Evolutionary conservation across 2,888 invertebrate species (phyloP).

Genomic region (Pegoplata infirma): DNA sequence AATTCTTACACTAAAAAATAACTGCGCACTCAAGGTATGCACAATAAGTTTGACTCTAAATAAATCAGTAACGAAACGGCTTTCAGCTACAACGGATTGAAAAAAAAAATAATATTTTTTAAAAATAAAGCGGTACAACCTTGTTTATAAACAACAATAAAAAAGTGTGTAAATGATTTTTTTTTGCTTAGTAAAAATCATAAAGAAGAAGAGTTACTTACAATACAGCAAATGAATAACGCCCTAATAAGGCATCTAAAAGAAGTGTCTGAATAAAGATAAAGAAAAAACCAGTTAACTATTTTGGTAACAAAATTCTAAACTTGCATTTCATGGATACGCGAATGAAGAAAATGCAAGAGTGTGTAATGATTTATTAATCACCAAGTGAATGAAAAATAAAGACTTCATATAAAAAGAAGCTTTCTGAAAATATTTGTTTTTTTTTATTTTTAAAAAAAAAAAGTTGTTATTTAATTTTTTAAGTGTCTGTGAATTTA

Average conservation of each 20-base stretch:
- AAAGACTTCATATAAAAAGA: constrained; percentile 10
- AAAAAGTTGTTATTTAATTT: constrained; percentile 15
- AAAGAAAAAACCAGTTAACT: constrained; percentile 45
- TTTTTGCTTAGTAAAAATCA: constrained; percentile 10
- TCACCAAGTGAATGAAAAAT: not conserved
- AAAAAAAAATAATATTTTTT: constrained; percentile 66
- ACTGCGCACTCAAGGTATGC: constrained; percentile 59
- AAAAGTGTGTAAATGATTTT: constrained; percentile 12
- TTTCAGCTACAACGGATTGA: constrained; percentile 76
- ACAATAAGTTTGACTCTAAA: constrained; percentile 53
- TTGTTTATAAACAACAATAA: constrained; percentile 22
- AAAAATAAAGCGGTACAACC: constrained; percentile 26
- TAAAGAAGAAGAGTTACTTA: constrained; percentile 35
- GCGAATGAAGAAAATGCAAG: constrained; percentile 36
- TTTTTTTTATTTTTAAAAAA: not conserved
- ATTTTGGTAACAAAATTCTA: constrained; percentile 22
- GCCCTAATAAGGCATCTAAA: constrained; percentile 29
- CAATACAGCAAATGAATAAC: constrained; percentile 39
- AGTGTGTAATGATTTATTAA: too few relatives aligned
- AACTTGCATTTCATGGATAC: constrained; percentile 60
- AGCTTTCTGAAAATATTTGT: not conserved
- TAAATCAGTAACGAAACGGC: constrained; percentile 78
- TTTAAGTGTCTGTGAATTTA: constrained; percentile 35
- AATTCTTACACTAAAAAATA: constrained; percentile 38
- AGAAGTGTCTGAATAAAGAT: constrained; percentile 28